Percentiles rank a stretch among this genome's conserved stretches.
Evolutionary conservation across 2,797 vertebrate species (phyloP).

Genomic region (Lagocephalus sceleratus): DNA sequence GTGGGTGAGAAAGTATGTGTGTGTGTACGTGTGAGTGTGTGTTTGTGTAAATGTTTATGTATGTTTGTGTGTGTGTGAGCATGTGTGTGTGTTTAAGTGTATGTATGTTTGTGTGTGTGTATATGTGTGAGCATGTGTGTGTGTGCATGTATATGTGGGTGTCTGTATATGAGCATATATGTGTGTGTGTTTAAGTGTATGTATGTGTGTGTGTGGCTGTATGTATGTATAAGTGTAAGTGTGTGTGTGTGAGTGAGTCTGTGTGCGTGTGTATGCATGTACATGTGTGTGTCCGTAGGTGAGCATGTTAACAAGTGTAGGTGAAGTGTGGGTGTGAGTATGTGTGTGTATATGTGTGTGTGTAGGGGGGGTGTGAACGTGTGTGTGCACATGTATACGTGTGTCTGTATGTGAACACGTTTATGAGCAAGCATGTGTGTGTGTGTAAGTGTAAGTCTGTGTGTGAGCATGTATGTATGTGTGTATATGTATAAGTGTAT

Average conservation of each 20-base stretch:
- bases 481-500: too few relatives aligned
- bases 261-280: slow-evolving; percentile 1
- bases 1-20: background rate
- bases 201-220: slow-evolving; percentile 2
- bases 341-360: too few relatives aligned
- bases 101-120: background rate
- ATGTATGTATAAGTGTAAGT: background rate
- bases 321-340: too few relatives aligned
- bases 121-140: background rate
- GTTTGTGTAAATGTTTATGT: too few relatives aligned
- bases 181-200: background rate
- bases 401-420: too few relatives aligned
- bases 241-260: background rate
- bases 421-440: too few relatives aligned
- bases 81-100: background rate
- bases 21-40: background rate
- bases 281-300: background rate
- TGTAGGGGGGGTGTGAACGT: too few relatives aligned
- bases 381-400: too few relatives aligned
- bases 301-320: too few relatives aligned
- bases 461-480: too few relatives aligned
- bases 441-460: too few relatives aligned
- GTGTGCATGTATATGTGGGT: background rate
- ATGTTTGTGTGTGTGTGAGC: background rate
- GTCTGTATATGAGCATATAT: background rate